phyloP scores from a whole-genome alignment of 2,888 invertebrate genomes.

The Peribatodes rhomboidaria region DNA sequence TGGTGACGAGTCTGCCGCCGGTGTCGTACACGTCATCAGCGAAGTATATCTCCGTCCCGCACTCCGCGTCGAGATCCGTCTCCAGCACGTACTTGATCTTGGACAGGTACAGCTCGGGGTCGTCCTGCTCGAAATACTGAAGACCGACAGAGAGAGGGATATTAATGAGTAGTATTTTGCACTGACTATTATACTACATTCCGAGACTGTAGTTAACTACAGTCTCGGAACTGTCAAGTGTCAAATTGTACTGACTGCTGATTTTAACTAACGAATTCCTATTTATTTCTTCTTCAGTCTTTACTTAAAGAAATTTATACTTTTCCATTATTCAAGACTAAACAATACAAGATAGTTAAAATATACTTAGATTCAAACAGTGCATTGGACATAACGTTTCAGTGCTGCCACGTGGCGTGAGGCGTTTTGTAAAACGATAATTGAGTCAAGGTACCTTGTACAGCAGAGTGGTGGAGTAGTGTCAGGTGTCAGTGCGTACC shows the following conservation, averaged over 20 bases:
- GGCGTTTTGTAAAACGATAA: too few species aligned
- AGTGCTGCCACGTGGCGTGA: too few species aligned
- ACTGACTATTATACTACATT: neutral
- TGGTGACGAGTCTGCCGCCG: constrained; percentile 91
- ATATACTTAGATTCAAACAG: too few species aligned
- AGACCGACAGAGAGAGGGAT: neutral
- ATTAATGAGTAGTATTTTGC: too few species aligned
- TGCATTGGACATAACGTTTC: too few species aligned
- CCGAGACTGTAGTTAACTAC: neutral
- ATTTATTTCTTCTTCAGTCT: too few species aligned
- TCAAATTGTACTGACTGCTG: neutral
- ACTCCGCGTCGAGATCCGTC: constrained; percentile 93
- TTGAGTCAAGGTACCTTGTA: too few species aligned
- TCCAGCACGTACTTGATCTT: constrained; percentile 97
- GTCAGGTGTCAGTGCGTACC: constrained; percentile 76
- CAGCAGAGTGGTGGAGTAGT: too few species aligned
- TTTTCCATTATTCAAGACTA: too few species aligned
- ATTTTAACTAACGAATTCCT: too few species aligned
- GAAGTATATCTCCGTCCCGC: constrained; percentile 93
- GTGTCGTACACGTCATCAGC: constrained; percentile 95
- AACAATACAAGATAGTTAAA: too few species aligned
- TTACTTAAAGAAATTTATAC: too few species aligned
- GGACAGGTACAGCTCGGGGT: constrained; percentile 96
- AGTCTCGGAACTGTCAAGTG: neutral
- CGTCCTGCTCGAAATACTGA: constrained; percentile 98